Evolutionary conservation across 2,797 vertebrate species (phyloP).

Genomic region (Pangasius djambal): DNA sequence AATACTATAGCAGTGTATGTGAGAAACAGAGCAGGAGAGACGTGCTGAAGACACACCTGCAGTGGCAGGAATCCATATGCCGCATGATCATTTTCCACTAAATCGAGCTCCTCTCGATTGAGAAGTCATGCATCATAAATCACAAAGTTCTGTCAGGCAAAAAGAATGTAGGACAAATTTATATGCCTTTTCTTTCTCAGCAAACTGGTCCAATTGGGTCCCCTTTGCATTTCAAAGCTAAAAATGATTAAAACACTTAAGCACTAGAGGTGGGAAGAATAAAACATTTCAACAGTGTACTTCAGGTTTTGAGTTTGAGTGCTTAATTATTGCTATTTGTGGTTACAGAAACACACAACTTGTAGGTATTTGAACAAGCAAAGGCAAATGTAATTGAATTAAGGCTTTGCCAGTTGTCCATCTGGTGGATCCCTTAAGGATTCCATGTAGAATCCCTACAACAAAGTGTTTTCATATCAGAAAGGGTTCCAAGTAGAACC

Average conservation of each 20-base stretch:
- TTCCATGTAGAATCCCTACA: neutral
- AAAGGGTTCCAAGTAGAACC: neutral
- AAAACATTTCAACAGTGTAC: neutral
- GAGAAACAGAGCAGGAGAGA: slow-evolving; percentile 48
- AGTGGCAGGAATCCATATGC: slow-evolving; percentile 44
- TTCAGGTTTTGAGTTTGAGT: neutral
- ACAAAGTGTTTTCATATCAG: neutral
- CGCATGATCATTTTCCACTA: slow-evolving; percentile 23
- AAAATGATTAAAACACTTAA: neutral
- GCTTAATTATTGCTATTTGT: neutral
- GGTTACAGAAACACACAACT: neutral
- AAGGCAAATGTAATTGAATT: no score
- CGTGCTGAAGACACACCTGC: slow-evolving; percentile 50
- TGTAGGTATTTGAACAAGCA: neutral
- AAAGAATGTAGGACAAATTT: slow-evolving; percentile 30
- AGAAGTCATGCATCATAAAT: slow-evolving; percentile 46
- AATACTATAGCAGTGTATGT: slow-evolving; percentile 42
- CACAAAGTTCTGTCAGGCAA: slow-evolving; percentile 17
- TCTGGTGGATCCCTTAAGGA: neutral
- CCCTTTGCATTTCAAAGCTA: neutral
- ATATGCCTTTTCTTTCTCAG: slow-evolving; percentile 11
- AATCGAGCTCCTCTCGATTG: slow-evolving; percentile 30
- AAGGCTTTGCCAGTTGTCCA: neutral
- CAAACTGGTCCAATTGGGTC: neutral
- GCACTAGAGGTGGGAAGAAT: neutral